Conservation (phyloP, 1,140 invertebrate genomes). For the Arctopsyche grandis region DNA sequence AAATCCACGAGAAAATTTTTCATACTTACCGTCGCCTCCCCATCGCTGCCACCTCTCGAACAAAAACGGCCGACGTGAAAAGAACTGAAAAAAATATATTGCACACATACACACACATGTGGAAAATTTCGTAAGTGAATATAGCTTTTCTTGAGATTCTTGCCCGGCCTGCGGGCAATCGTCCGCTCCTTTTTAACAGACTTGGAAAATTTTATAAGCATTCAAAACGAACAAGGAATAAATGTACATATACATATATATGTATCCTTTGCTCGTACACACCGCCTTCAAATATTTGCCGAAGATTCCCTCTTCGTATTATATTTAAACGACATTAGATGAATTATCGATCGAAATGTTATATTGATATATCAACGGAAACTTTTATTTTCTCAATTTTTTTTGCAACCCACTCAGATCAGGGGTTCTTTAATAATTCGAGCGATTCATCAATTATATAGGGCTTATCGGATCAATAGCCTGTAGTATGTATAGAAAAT, state of each 20-base stretch:
- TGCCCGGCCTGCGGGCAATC: neutral
- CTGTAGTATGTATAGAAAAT: neutral
- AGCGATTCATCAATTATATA: constrained; percentile 18
- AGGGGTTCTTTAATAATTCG: constrained; percentile 4
- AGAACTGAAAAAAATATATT: neutral
- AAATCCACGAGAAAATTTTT: constrained; percentile 22
- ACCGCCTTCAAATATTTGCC: neutral
- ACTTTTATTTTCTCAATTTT: constrained; percentile 10
- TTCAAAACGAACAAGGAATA: neutral
- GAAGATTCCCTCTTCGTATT: neutral
- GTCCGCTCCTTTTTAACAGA: constrained; percentile 9
- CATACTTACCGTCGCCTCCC: neutral
- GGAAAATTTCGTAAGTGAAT: constrained; percentile 10
- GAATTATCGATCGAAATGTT: neutral
- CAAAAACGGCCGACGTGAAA: constrained; percentile 14
- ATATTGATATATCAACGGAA: neutral
- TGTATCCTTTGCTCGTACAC: neutral
- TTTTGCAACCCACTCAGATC: neutral
- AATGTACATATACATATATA: neutral
- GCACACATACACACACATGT: neutral
- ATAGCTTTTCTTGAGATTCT: constrained; percentile 3
- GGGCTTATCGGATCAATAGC: neutral
- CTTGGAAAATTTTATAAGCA: constrained; percentile 9
- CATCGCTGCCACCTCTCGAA: neutral
- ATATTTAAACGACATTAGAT: neutral